Evolutionary conservation across 2,888 invertebrate genomes (phyloP).

Genomic region (Tuberolachnus salignus): DNA sequence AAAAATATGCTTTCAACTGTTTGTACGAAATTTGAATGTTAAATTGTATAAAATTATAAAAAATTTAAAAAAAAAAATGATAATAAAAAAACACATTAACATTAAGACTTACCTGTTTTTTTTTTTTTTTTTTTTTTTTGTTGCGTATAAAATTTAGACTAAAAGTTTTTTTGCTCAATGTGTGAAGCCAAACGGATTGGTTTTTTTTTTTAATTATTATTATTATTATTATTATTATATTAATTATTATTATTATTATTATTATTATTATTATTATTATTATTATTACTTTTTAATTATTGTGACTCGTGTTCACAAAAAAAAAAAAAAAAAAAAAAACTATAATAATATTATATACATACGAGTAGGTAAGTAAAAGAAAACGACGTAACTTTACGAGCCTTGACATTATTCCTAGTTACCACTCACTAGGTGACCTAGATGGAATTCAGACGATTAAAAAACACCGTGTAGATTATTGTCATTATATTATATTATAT

Average conservation of each 20-base stretch:
- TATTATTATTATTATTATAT: slow-evolving; percentile 45
- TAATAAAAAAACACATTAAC: slow-evolving; percentile 20
- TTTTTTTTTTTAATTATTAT: slow-evolving; percentile 40
- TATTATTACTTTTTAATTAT: slow-evolving; percentile 47
- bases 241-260: slow-evolving; percentile 23
- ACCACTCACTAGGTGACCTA: slow-evolving; percentile 55
- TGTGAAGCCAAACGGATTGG: slow-evolving; percentile 53
- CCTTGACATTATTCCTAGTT: slow-evolving; percentile 56
- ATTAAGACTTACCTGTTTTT: slow-evolving; percentile 38
- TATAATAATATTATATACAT: neutral
- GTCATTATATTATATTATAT: slow-evolving; percentile 26
- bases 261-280: slow-evolving; percentile 31
- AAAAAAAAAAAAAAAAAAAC: neutral
- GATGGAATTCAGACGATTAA: slow-evolving; percentile 51
- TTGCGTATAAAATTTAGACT: slow-evolving; percentile 51
- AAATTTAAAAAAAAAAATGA: slow-evolving; percentile 16
- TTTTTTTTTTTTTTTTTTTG: slow-evolving; percentile 39
- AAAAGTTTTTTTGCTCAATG: slow-evolving; percentile 55
- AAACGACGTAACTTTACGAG: slow-evolving; percentile 42
- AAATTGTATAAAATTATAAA: slow-evolving; percentile 34
- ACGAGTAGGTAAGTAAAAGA: slow-evolving; percentile 25
- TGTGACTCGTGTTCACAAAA: slow-evolving; percentile 17
- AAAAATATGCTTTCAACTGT: slow-evolving; percentile 46
- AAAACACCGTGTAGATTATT: slow-evolving; percentile 30
- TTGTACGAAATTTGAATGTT: slow-evolving; percentile 42